Conservation (phyloP, 37 sponge, comb jelly and placozoan genomes). For the Theonella swinhoei region DNA sequence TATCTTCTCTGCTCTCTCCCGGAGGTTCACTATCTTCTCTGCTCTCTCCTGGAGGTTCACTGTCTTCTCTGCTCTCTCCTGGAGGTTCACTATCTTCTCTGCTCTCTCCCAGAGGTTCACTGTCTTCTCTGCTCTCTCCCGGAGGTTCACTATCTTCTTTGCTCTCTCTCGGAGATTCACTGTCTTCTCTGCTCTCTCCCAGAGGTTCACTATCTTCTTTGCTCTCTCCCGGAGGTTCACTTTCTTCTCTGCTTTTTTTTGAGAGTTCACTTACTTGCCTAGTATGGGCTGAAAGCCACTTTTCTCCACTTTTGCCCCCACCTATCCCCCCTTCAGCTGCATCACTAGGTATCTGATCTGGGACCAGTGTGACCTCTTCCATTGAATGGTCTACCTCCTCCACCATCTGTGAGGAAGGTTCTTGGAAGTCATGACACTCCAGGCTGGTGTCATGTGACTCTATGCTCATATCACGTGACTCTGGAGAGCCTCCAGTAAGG, state of each 20-base stretch:
- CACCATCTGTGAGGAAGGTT: too few species aligned
- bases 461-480: neutral
- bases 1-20: too few species aligned
- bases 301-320: too few species aligned
- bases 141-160: neutral
- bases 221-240: neutral
- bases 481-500: neutral
- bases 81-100: neutral
- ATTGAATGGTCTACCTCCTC: too few species aligned
- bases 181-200: neutral
- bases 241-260: neutral
- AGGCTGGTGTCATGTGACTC: too few species aligned
- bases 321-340: too few species aligned
- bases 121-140: neutral
- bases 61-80: neutral
- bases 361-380: too few species aligned
- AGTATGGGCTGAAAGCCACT: too few species aligned
- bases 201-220: neutral
- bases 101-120: neutral
- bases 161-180: neutral
- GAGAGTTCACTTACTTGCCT: neutral
- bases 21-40: too few species aligned
- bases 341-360: too few species aligned
- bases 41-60: neutral
- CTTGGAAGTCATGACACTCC: too few species aligned